Conservation (phyloP, 2,113 vertebrate genomes). For the Grammomys dolichurus region DNA sequence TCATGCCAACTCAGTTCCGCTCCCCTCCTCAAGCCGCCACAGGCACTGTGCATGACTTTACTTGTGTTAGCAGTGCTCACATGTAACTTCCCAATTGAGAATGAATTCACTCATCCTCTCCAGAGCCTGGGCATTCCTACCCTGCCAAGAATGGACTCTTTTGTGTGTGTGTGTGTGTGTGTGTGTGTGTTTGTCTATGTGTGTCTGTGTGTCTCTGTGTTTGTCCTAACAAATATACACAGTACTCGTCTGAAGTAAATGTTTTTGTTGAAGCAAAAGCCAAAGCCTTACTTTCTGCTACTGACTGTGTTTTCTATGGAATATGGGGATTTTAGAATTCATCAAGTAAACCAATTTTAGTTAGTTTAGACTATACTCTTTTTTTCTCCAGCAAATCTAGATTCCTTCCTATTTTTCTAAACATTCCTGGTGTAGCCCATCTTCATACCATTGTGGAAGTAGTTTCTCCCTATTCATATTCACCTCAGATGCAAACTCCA, state of each 20-base stretch:
- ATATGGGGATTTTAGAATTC: slow-evolving; percentile 1
- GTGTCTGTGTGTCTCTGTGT: neutral
- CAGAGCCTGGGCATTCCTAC: neutral
- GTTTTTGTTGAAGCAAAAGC: neutral
- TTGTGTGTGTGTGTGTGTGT: neutral
- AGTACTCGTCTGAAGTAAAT: slow-evolving; percentile 18
- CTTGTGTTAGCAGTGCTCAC: neutral
- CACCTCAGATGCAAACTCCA: neutral
- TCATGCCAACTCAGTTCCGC: neutral
- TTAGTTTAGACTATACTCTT: neutral
- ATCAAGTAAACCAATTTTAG: neutral
- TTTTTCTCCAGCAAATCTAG: neutral
- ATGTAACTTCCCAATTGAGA: neutral
- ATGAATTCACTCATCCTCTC: neutral
- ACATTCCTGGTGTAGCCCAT: neutral
- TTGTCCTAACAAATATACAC: neutral
- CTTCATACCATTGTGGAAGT: neutral
- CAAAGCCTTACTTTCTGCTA: neutral
- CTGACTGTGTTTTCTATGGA: slow-evolving; percentile 40
- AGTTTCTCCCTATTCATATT: neutral
- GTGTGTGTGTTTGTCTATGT: neutral
- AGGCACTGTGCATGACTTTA: neutral
- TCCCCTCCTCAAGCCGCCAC: neutral
- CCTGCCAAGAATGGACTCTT: neutral
- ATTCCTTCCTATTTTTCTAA: slow-evolving; percentile 13